phyloP scores from a whole-genome alignment of 2,797 vertebrate species.

The Scyliorhinus canicula region DNA sequence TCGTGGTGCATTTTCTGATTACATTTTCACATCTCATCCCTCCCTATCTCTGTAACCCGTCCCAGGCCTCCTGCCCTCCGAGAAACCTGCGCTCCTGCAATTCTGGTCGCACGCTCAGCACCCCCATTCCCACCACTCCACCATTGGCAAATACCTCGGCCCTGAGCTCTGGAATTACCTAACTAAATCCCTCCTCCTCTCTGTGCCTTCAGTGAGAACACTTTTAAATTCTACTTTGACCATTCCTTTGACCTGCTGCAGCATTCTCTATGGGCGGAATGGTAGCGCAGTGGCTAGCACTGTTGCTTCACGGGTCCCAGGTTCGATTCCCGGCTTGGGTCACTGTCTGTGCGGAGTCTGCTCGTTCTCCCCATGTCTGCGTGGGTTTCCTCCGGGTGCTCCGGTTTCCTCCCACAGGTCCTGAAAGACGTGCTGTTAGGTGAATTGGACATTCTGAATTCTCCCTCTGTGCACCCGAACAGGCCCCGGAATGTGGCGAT shows the following conservation, averaged over 20 bases:
- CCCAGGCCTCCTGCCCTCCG: background rate
- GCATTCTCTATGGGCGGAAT: no score
- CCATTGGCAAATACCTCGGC: background rate
- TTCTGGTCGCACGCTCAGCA: background rate
- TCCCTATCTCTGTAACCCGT: background rate
- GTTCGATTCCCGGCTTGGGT: no score
- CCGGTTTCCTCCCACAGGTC: no score
- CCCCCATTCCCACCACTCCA: background rate
- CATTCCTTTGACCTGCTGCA: background rate
- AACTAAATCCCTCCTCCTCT: background rate
- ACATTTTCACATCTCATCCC: background rate
- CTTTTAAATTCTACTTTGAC: background rate
- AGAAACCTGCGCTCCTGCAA: background rate
- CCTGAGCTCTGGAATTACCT: background rate
- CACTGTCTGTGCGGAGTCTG: no score
- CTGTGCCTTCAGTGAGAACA: background rate
- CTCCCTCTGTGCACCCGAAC: no score
- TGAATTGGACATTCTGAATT: no score
- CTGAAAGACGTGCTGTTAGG: no score
- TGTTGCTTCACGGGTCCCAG: no score
- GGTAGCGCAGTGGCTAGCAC: no score
- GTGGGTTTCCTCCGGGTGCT: no score
- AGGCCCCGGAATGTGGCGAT: no score
- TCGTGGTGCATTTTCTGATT: background rate
- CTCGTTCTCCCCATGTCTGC: no score